Evolutionary conservation across 2,888 invertebrate species (phyloP).

Genomic region (Diaprepes abbreviatus): DNA sequence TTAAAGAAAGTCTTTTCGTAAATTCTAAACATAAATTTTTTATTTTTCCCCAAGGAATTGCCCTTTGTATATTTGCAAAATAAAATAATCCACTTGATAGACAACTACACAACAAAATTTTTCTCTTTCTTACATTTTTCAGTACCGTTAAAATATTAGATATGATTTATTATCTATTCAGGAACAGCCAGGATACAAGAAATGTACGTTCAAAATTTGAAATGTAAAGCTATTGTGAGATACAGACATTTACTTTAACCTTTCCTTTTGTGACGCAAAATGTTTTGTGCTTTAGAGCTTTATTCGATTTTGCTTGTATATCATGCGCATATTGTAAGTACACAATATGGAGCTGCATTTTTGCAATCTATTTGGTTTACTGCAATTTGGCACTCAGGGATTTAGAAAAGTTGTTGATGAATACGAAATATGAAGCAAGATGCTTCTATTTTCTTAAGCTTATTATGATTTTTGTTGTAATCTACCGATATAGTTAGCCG

Average conservation of each 20-base stretch:
- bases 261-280: constrained; percentile 26
- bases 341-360: neutral
- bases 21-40: too few species aligned
- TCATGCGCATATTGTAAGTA: constrained; percentile 10
- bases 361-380: neutral
- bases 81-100: neutral
- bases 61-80: too few species aligned
- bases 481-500: too few species aligned
- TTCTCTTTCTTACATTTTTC: neutral
- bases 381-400: neutral
- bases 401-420: too few species aligned
- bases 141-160: neutral
- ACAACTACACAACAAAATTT: neutral
- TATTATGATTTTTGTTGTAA: too few species aligned
- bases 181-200: neutral
- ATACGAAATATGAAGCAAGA: too few species aligned
- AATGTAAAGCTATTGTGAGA: constrained; percentile 11
- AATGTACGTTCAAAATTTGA: constrained; percentile 1
- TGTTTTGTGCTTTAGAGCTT: constrained; percentile 31
- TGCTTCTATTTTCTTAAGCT: too few species aligned
- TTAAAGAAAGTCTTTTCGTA: too few species aligned
- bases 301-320: constrained; percentile 32
- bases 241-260: constrained; percentile 14
- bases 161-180: constrained; percentile 1
- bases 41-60: too few species aligned